Evolutionary conservation across 2,888 invertebrate species (phyloP), one percentile per base, ranked within the genome.

Genomic region (Spilarctia lutea): DNA sequence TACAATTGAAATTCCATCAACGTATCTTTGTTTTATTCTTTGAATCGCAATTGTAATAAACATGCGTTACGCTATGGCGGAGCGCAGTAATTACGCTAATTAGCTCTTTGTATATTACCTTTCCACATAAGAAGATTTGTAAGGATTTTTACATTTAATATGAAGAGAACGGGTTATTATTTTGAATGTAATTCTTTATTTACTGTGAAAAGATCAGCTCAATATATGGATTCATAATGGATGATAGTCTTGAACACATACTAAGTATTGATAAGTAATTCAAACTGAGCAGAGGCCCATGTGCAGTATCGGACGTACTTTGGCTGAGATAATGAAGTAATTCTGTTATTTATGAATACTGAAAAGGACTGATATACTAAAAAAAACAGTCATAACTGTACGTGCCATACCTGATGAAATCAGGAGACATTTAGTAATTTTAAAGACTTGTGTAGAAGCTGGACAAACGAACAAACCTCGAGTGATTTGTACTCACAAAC

Each of bases 61-160:
- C 76, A 81, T 83, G 78, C 78, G 79, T 80, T 81, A 35, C 45
- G 33, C 39, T 45, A 75, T 80, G 73, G 74, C 75, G 69, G 71
- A 72, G 69, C 56, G 69, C 69, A 68, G 74, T 85, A 85, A 86
- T 83, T 85, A 86, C n/a, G 78, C 77, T 86, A 83, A 86, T 85
- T 84, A 85, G 77, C 72, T 75, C 39, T 18, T 60, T 72, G 48
- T 76, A 79, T 72, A 72, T 75, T 75, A 79, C 65, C 30, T 76
- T 65, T n/a, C 65, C 10, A 11, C 33, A 68, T 30, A 71, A 65
- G 63, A 76, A 30, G 11, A 65, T 75, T 60, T 27, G 6, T 27
- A 60, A 60, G n/a, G 10, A 27, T 60, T 60, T 60, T 60, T 27
- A 60, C 11, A 3, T 56, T 56, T 11, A 24, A 10, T 56, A 56